Conservation (phyloP, 2,888 invertebrate genomes). For the Pandemis heparana region DNA sequence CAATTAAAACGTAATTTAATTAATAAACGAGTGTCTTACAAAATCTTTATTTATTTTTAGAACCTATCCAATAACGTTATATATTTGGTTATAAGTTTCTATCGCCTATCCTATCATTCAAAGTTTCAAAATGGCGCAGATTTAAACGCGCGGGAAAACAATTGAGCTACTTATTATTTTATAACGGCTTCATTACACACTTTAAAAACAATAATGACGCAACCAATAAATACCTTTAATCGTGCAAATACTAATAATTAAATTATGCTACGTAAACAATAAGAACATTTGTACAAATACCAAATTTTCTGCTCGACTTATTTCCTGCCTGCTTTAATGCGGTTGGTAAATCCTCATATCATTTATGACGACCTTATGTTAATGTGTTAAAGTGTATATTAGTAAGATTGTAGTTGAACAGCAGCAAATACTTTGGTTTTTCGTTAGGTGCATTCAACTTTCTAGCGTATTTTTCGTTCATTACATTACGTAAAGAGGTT, state of each 20-base stretch:
- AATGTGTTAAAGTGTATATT: not conserved
- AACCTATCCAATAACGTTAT: too few relatives aligned
- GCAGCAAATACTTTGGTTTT: not conserved
- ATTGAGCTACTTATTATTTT: not conserved
- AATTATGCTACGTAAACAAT: constrained; percentile 33
- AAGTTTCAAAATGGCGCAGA: not conserved
- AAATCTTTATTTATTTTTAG: too few relatives aligned
- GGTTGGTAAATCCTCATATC: not conserved
- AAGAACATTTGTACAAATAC: constrained; percentile 27
- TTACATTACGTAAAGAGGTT: constrained; percentile 13
- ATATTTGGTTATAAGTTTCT: too few relatives aligned
- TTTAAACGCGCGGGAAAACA: not conserved
- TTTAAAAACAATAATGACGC: constrained; percentile 1
- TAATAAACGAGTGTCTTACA: too few relatives aligned
- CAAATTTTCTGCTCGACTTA: not conserved
- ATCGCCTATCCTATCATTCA: too few relatives aligned
- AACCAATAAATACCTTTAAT: constrained; percentile 8
- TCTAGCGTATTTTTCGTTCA: not conserved
- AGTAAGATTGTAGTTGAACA: not conserved
- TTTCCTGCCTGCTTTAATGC: not conserved
- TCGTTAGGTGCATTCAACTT: constrained; percentile 26
- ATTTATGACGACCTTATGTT: not conserved
- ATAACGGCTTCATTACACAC: not conserved
- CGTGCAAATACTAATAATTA: constrained; percentile 15
- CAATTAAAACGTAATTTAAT: too few relatives aligned